Evolutionary conservation across 2,888 invertebrate species (phyloP).

Genomic region (Brassicogethes aeneus): DNA sequence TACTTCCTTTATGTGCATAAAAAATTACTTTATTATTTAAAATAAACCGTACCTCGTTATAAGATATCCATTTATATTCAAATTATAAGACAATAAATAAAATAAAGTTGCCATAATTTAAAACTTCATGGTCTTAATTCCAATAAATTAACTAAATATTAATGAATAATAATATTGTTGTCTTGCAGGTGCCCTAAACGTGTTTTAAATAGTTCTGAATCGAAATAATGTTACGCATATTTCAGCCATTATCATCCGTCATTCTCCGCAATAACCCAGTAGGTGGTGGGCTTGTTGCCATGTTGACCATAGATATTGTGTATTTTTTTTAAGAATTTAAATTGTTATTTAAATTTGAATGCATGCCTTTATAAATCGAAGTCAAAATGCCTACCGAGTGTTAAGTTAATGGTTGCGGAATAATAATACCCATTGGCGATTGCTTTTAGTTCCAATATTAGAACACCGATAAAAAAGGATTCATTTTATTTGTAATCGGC

Average conservation of each 20-base stretch:
- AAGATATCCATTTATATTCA: no score
- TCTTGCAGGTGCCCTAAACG: not conserved
- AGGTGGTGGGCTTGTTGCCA: conserved; percentile 3
- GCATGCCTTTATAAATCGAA: not conserved
- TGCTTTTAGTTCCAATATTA: no score
- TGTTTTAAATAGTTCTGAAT: not conserved
- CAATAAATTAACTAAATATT: not conserved
- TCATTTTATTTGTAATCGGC: no score
- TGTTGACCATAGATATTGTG: not conserved
- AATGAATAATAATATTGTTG: not conserved
- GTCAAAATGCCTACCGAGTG: not conserved
- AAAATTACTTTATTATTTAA: no score
- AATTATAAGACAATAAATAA: no score
- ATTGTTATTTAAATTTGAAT: not conserved
- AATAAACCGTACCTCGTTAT: no score
- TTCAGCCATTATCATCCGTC: conserved; percentile 3
- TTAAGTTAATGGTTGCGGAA: not conserved
- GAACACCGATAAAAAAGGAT: no score
- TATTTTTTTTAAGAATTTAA: not conserved
- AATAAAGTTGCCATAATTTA: conserved; percentile 8
- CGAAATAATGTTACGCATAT: not conserved
- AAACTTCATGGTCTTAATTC: conserved; percentile 3
- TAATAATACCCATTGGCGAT: not conserved
- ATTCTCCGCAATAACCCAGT: conserved; percentile 4
- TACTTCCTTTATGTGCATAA: no score